phyloP scores from a whole-genome alignment of 2,113 vertebrate genomes.

The Dissostichus mawsoni region DNA sequence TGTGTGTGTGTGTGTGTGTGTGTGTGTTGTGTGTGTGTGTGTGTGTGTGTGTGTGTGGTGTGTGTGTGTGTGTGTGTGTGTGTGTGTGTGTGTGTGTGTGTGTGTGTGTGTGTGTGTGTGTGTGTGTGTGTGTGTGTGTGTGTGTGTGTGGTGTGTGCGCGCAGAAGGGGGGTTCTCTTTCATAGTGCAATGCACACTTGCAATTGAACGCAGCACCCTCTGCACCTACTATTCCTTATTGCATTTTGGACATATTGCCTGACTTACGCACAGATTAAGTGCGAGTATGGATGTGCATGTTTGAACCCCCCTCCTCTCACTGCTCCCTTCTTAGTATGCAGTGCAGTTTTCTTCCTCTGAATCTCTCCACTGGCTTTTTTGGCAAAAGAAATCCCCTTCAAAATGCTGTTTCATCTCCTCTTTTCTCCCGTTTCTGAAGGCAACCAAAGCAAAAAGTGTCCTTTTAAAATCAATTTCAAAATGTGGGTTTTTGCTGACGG shows the following conservation, averaged over 20 bases:
- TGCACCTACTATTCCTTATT: conserved; percentile 1
- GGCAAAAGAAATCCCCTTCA: conserved; percentile 33
- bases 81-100: no score
- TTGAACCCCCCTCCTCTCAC: conserved; percentile 13
- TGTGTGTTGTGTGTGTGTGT: no score
- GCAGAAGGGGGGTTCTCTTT: not conserved
- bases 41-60: no score
- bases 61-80: no score
- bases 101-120: no score
- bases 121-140: no score
- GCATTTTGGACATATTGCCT: conserved; percentile 28
- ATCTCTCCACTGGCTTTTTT: conserved; percentile 41
- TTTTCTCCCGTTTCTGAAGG: conserved; percentile 44
- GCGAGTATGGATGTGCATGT: conserved; percentile 17
- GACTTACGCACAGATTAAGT: conserved; percentile 38
- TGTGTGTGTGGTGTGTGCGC: conserved; percentile 6
- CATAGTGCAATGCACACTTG: not conserved
- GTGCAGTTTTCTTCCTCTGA: conserved; percentile 41
- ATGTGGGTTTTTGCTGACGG: conserved; percentile 29
- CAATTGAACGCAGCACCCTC: not conserved
- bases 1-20: no score
- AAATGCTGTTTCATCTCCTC: conserved; percentile 59
- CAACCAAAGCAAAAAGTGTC: conserved; percentile 20
- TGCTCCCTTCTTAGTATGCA: conserved; percentile 10
- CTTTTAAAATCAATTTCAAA: conserved; percentile 49